Conservation (phyloP, 2,113 vertebrate genomes). For the Phrynosoma platyrhinos region DNA sequence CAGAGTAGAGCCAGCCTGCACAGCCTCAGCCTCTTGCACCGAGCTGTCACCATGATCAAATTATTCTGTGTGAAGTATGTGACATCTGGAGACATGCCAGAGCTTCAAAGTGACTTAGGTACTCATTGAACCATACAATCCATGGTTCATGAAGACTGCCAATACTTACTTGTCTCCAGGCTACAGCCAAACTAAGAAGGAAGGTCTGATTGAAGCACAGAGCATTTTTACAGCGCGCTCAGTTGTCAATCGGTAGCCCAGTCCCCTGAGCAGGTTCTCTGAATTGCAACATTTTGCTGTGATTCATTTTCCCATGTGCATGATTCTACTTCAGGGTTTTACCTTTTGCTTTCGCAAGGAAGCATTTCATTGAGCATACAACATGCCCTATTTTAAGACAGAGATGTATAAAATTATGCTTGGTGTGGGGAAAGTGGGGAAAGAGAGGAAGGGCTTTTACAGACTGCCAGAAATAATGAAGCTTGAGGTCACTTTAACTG, state of each 20-base stretch:
- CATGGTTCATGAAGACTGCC: conserved; percentile 20
- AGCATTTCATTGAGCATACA: conserved; percentile 24
- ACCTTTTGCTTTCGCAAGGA: rapidly evolving
- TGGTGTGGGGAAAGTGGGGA: background rate
- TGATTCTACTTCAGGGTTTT: conserved; percentile 35
- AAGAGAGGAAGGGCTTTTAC: too few relatives aligned
- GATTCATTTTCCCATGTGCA: background rate
- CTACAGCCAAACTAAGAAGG: background rate
- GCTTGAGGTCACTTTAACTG: too few relatives aligned
- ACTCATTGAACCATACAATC: conserved; percentile 37
- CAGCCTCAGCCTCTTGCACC: conserved; percentile 38
- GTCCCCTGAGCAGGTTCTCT: background rate
- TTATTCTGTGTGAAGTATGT: conserved; percentile 64
- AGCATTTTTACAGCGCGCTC: background rate
- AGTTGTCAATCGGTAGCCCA: rapidly evolving
- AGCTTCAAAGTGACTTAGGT: conserved; percentile 55
- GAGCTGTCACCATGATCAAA: conserved; percentile 62
- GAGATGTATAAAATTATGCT: background rate
- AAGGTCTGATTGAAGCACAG: conserved; percentile 8
- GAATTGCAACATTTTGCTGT: background rate
- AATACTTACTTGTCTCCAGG: background rate
- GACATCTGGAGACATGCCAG: conserved; percentile 56
- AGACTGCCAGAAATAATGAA: too few relatives aligned
- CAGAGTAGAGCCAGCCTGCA: conserved; percentile 40
- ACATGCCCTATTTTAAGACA: rapidly evolving